Evolutionary conservation across 2,797 vertebrate species (phyloP).

Genomic region (Balearica regulorum): DNA sequence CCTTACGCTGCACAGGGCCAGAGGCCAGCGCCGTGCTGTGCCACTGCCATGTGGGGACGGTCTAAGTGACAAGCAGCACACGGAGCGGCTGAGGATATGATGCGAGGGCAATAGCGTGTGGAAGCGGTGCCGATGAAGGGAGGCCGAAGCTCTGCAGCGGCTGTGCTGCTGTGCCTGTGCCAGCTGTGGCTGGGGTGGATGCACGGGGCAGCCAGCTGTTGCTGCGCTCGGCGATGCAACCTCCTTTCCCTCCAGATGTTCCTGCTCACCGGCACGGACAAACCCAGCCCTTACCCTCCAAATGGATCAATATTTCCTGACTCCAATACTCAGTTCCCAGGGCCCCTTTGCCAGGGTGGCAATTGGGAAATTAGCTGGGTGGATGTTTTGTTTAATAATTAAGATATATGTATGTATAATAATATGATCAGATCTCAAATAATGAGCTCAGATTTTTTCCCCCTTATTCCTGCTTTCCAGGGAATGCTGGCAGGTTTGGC

Average conservation of each 20-base stretch:
- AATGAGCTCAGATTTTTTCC: slow-evolving; percentile 23
- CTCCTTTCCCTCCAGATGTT: slow-evolving; percentile 32
- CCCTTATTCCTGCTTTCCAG: slow-evolving; percentile 53
- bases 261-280: background rate
- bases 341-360: background rate
- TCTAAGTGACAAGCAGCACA: background rate
- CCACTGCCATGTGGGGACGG: background rate
- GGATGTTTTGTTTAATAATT: background rate
- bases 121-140: background rate
- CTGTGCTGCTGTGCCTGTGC: background rate
- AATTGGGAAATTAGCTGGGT: background rate
- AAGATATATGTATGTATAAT: background rate
- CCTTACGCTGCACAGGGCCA: background rate
- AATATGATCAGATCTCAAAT: background rate
- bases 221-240: background rate
- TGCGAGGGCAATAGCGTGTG: background rate
- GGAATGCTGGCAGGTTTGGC: slow-evolving; percentile 58
- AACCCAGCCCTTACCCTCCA: background rate
- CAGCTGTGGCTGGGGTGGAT: background rate
- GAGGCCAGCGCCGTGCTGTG: background rate
- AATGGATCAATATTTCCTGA: background rate
- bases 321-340: background rate
- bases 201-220: slow-evolving; percentile 12
- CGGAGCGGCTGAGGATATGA: background rate
- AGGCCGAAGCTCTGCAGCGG: background rate